Evolutionary conservation across 2,113 vertebrate genomes (phyloP), one percentile per base, ranked within the genome.

Genomic region (Hylia prasina): DNA sequence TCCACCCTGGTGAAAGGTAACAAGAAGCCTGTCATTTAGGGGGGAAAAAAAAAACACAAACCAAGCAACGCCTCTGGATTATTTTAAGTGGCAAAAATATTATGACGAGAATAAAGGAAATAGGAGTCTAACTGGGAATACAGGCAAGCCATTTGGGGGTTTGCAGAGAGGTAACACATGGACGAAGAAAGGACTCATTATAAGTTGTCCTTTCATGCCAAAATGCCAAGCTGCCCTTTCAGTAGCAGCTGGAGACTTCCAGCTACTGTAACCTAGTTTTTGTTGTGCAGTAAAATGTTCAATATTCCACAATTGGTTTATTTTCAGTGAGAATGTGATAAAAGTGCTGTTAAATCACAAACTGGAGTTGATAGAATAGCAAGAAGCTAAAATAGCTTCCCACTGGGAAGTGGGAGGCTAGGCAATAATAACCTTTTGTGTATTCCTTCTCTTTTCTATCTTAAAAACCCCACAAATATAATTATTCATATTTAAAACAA

Each of bases 201-300:
- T 64, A 82, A 75, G 24, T 65, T 93, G 68, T 40, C 69, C 66
- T 95, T 95, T 94, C 48, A 50, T 94, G 75, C 75, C 89, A 79
- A 95, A 96, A 95, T 95, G 54, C 84, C 89, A 88, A n/a, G 82
- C 60, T 95, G 61, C 80, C 90, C 89, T 97, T 95, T 94, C 75
- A 82, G 56, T 8, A 89, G 57, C 68, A 66, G 72, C 70, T 87
- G 81, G 88, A 90, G 82, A 75, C 20, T 93, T 88, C 27, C 37
- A 82, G 45, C 44, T 77, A 54, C 58, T 91, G 54, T 69, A 84
- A 89, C 53, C 21, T 71, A 47, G n/a, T 48, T 87, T 75, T 91
- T 87, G 35, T 90, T 69, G 33, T 84, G 40, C 33, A 76, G 37
- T 54, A 87, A 95, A 90, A 57, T 89, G 75, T 73, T 94, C 78